phyloP scores from a whole-genome alignment of 2,888 invertebrate genomes.

The Julus scandinavius region DNA sequence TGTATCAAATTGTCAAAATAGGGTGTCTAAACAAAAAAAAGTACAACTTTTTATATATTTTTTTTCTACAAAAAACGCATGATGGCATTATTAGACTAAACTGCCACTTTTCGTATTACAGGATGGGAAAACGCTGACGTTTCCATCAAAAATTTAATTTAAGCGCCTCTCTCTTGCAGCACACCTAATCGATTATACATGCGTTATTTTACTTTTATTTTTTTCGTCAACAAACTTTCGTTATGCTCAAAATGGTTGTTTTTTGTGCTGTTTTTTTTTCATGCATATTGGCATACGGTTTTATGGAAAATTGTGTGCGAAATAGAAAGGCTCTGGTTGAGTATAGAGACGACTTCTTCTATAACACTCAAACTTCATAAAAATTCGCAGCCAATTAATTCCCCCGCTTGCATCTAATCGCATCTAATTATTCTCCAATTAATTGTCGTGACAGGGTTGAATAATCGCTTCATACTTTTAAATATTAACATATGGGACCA shows the following conservation, averaged over 20 bases:
- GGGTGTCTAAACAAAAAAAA: neutral
- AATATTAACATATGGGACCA: neutral
- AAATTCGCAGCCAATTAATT: constrained; percentile 34
- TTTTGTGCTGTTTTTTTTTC: constrained; percentile 16
- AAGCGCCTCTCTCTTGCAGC: constrained; percentile 35
- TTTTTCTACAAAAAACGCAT: neutral
- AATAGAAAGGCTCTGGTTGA: neutral
- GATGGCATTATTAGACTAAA: constrained; percentile 39
- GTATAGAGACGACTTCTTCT: neutral
- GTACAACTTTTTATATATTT: neutral
- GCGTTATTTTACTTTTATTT: constrained; percentile 42
- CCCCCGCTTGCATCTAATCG: constrained; percentile 19
- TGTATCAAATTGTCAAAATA: constrained; percentile 30
- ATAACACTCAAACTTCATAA: constrained; percentile 8
- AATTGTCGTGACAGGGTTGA: constrained; percentile 39
- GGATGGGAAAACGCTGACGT: constrained; percentile 30
- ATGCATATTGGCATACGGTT: neutral
- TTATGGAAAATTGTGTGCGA: constrained; percentile 7
- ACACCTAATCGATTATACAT: constrained; percentile 42
- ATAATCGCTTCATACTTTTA: neutral
- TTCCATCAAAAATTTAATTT: constrained; percentile 42
- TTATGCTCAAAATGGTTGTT: constrained; percentile 2
- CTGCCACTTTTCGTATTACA: neutral
- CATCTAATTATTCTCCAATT: constrained; percentile 34
- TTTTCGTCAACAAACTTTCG: constrained; percentile 28